These are phyloP conservation scores for Adelphocoris suturalis DNA, from an alignment of 2,888 invertebrate genomes.

Conservation along the genomic window DNA sequence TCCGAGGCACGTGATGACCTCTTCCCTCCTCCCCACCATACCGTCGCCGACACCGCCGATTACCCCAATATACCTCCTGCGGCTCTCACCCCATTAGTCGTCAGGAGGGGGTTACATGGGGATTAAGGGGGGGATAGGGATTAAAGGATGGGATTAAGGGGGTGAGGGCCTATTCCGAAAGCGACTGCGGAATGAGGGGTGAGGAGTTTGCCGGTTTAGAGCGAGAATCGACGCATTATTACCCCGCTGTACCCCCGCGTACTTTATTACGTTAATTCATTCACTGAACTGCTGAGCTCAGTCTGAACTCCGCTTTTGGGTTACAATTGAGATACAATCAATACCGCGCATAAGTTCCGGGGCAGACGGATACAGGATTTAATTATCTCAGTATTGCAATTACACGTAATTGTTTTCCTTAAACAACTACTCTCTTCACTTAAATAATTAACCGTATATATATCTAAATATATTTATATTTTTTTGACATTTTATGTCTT, in stretches of 20 bases:
- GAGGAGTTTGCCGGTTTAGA: not conserved
- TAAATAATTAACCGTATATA: too few relatives aligned
- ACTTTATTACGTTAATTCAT: too few relatives aligned
- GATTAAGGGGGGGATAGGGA: not conserved
- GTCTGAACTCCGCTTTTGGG: too few relatives aligned
- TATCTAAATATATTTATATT: too few relatives aligned
- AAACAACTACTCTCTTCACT: too few relatives aligned
- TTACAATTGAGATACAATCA: too few relatives aligned
- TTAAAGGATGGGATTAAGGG: not conserved
- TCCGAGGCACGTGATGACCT: conserved; percentile 15
- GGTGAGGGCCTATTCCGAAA: not conserved
- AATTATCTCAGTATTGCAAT: too few relatives aligned
- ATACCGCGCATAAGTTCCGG: too few relatives aligned
- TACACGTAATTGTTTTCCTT: too few relatives aligned
- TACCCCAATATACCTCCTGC: not conserved
- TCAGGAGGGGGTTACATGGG: not conserved
- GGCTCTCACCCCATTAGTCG: not conserved
- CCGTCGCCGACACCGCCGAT: not conserved
- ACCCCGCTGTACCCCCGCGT: not conserved
- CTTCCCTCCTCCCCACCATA: not conserved
- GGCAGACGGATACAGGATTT: too few relatives aligned
- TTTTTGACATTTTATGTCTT: too few relatives aligned
- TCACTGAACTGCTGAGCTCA: too few relatives aligned
- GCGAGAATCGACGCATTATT: not conserved
- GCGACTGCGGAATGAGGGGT: not conserved